Base-by-base conservation (phyloP, 53 echinoderm and acorn worm genomes). In the Temnopleurus reevesii region DNA sequence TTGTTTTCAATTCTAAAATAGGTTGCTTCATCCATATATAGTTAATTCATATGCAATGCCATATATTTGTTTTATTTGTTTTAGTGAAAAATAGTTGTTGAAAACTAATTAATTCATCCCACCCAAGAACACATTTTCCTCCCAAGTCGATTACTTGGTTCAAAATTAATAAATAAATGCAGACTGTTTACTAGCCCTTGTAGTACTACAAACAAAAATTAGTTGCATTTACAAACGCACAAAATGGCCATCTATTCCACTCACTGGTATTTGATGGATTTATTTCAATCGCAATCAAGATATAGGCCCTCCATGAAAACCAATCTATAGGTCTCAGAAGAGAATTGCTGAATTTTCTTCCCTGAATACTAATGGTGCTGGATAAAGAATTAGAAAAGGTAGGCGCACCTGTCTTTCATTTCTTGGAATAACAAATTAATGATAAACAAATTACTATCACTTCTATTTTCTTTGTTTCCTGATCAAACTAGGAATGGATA, bases 401-500 rank as follows among this genome's bases (percentile, higher is more conserved):
- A n/a, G 41, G 36, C 71, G 15, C 36, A 38, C 71, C 36, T 15
- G n/a, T 15, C 2, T 36, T n/a, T 71, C 19, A 8, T 71, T 71
- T 38, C 71, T 38, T 8, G 71, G 43, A 71, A 71, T 71, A 71
- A 41, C 41, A 41, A 71, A 41, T 38, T 38, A 41, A 71, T 71
- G 71, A 71, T 41, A 5, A 71, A 71, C 23, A 8, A 71, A 71
- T 41, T 5, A 41, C 38, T 41, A 2, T 12, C 41, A 38, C 21
- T 71, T 71, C n/a, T n/a, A n/a, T 21, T 38, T 17, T 34, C 65
- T 19, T 65, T 65, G 8, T 12, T 10, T 2, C 1, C 2, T 8
- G n/a, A n/a, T n/a, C 7, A 41, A 71, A 71, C n/a, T 71, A 43
- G 71, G 71, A 71, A 71, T 43, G 71, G 71, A 71, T 38, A 71